Evolutionary conservation across 1,140 invertebrate genomes (phyloP).

Genomic region (Campodea augens): DNA sequence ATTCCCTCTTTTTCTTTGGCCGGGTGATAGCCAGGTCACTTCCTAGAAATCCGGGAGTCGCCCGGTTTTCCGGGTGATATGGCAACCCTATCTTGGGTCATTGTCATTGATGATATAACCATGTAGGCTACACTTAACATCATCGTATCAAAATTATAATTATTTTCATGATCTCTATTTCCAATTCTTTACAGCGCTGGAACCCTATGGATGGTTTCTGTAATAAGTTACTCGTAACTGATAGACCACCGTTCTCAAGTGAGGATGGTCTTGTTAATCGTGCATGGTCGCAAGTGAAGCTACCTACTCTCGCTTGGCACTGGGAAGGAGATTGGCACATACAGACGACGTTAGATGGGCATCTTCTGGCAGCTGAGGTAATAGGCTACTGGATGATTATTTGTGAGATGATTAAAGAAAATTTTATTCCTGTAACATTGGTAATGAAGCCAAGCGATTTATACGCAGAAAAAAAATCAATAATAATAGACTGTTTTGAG

Average conservation of each 20-base stretch:
- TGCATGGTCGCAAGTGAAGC: slow-evolving; percentile 53
- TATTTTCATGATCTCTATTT: background rate
- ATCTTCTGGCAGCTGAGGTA: slow-evolving; percentile 65
- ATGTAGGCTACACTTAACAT: too few species aligned
- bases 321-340: slow-evolving; percentile 87
- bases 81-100: too few species aligned
- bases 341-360: slow-evolving; percentile 67
- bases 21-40: too few species aligned
- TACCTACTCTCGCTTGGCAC: slow-evolving; percentile 81
- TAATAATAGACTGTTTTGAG: too few species aligned
- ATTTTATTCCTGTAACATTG: too few species aligned
- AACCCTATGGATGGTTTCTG: slow-evolving; percentile 73
- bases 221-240: slow-evolving; percentile 58
- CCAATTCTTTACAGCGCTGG: slow-evolving; percentile 44
- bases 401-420: slow-evolving; percentile 6
- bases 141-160: background rate
- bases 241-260: slow-evolving; percentile 64
- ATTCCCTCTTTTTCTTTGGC: too few species aligned
- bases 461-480: too few species aligned
- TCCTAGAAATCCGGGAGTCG: too few species aligned
- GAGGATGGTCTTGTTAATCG: slow-evolving; percentile 57
- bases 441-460: background rate
- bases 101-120: too few species aligned
- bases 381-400: slow-evolving; percentile 6
- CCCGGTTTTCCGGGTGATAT: too few species aligned